Conservation (phyloP, 2,888 invertebrate genomes). For the Cremastobaeus sp. region DNA sequence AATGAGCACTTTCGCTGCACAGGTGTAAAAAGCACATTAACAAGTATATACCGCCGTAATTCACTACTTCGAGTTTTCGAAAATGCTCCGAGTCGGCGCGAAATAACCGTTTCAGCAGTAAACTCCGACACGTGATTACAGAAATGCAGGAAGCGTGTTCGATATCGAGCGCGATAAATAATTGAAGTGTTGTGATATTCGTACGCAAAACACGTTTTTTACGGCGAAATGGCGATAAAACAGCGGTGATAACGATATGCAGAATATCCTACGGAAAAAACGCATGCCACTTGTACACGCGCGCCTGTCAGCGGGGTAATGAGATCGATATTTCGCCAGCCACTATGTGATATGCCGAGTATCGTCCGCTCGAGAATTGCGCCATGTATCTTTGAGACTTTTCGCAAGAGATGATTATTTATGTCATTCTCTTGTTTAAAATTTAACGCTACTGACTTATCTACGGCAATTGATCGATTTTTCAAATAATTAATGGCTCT, state of each 20-base stretch:
- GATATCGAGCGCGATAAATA: slow-evolving; percentile 25
- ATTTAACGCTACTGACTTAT: no score
- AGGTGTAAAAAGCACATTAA: no score
- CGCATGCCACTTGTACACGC: slow-evolving; percentile 35
- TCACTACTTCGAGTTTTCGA: no score
- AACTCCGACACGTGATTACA: slow-evolving; percentile 2
- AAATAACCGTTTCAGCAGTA: no score
- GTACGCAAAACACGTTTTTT: slow-evolving; percentile 27
- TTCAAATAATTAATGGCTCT: no score
- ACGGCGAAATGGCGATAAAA: slow-evolving; percentile 13
- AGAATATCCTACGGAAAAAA: slow-evolving; percentile 19
- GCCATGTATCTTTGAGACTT: slow-evolving; percentile 20
- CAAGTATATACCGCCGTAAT: no score
- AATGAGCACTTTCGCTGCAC: no score
- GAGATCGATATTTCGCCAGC: slow-evolving; percentile 67
- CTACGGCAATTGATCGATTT: no score
- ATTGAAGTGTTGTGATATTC: slow-evolving; percentile 32
- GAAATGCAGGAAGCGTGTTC: slow-evolving; percentile 31
- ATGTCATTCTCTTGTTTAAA: no score
- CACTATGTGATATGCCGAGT: slow-evolving; percentile 45
- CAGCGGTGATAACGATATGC: slow-evolving; percentile 31
- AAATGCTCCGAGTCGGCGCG: no score
- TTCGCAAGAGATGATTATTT: no score
- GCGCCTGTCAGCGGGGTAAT: slow-evolving; percentile 44
- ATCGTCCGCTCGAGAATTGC: slow-evolving; percentile 29